Conservation (phyloP, 2,113 vertebrate species). For the Anguilla rostrata region DNA sequence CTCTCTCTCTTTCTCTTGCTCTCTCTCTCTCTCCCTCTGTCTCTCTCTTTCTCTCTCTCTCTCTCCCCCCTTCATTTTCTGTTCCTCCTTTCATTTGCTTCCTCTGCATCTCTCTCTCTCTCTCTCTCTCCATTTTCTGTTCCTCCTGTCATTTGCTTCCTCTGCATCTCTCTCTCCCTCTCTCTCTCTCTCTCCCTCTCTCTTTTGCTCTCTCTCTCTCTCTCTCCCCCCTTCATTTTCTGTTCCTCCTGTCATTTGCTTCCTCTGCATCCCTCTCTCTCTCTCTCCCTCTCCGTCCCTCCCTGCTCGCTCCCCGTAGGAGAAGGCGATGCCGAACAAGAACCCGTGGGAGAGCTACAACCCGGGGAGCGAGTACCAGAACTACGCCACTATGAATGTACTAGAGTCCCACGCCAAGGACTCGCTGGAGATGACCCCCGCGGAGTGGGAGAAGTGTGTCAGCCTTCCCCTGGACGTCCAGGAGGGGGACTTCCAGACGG, state of each 20-base stretch:
- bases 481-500: conserved; percentile 98
- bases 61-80: too few species aligned
- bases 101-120: background rate
- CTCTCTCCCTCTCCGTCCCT: conserved; percentile 33
- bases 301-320: conserved; percentile 70
- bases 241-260: conserved; percentile 41
- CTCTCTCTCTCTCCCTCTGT: too few species aligned
- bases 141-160: too few species aligned
- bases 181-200: too few species aligned
- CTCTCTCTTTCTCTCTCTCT: too few species aligned
- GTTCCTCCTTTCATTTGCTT: too few species aligned
- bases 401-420: conserved; percentile 94
- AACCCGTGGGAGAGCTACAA: conserved; percentile 98
- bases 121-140: background rate
- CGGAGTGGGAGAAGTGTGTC: conserved; percentile 99
- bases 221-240: background rate
- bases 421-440: conserved; percentile 93
- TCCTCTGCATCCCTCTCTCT: conserved; percentile 1
- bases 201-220: too few species aligned
- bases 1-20: too few species aligned
- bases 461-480: conserved; percentile 97
- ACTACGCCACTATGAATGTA: conserved; percentile 98
- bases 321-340: conserved; percentile 90
- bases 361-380: conserved; percentile 94
- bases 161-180: background rate